These are phyloP conservation scores for Leptopilina boulardi DNA, from an alignment of 1,140 invertebrate genomes.

Conservation along the genomic window DNA sequence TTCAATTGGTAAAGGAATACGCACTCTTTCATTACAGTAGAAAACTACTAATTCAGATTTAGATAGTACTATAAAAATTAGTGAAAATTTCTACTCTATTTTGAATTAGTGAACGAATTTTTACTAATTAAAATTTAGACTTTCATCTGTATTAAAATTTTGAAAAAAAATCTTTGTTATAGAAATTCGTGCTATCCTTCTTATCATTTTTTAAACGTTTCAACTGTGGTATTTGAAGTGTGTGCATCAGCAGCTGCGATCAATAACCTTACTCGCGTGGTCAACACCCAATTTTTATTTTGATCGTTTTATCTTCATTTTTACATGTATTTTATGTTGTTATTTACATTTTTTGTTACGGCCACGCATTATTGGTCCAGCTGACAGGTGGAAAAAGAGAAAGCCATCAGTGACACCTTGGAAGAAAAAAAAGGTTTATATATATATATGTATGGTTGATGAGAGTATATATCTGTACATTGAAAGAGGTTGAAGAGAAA, in stretches of 20 bases:
- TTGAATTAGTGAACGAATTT: too few relatives aligned
- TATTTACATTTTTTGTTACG: background rate
- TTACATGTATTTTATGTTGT: background rate
- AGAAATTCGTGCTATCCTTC: too few relatives aligned
- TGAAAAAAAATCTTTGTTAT: too few relatives aligned
- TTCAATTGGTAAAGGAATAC: too few relatives aligned
- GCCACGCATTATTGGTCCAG: background rate
- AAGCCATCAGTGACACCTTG: conserved; percentile 32
- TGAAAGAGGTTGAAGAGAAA: too few relatives aligned
- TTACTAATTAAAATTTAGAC: too few relatives aligned
- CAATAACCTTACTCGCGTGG: conserved; percentile 22
- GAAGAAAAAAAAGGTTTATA: conserved; percentile 39
- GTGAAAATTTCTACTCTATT: too few relatives aligned
- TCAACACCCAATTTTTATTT: conserved; percentile 12
- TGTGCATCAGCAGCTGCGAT: conserved; percentile 16
- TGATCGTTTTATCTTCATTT: background rate
- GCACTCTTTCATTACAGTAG: too few relatives aligned
- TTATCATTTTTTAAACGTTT: background rate
- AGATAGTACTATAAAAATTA: too few relatives aligned
- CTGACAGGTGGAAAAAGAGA: background rate
- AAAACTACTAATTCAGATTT: too few relatives aligned
- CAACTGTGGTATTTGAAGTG: background rate
- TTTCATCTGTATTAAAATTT: too few relatives aligned
- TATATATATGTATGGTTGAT: background rate
- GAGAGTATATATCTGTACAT: too few relatives aligned